phyloP scores from a whole-genome alignment of 1,140 invertebrate genomes.

The Drosophila lini region DNA sequence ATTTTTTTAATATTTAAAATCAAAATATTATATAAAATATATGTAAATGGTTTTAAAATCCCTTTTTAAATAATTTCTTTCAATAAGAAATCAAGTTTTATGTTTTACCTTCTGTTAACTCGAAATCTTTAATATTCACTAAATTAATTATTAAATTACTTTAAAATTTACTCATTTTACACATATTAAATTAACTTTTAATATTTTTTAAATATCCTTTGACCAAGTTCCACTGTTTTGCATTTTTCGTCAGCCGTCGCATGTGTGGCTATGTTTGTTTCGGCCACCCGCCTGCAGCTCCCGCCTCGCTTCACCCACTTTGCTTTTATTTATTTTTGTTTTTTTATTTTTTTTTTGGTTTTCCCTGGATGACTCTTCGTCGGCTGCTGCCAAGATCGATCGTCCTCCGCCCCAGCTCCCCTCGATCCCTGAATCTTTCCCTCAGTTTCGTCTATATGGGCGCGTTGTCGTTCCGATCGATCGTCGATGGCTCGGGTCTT shows the following conservation, averaged over 20 bases:
- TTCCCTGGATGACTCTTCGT: constrained; percentile 30
- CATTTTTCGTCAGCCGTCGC: constrained; percentile 22
- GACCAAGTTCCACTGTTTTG: constrained; percentile 21
- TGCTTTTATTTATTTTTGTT: constrained; percentile 29
- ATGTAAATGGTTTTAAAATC: too few relatives aligned
- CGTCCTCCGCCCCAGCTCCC: constrained; percentile 46
- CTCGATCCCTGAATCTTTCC: constrained; percentile 12
- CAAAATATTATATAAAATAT: too few relatives aligned
- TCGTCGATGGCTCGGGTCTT: constrained; percentile 65
- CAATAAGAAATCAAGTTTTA: neutral
- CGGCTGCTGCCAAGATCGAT: constrained; percentile 73
- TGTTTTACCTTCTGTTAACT: neutral
- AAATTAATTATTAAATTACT: neutral
- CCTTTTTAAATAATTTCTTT: too few relatives aligned
- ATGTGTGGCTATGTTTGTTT: constrained; percentile 54
- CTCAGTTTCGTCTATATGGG: constrained; percentile 60
- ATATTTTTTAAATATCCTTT: too few relatives aligned
- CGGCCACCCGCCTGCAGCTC: constrained; percentile 49
- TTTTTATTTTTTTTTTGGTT: neutral
- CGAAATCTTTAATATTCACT: neutral
- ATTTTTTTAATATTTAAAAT: neutral
- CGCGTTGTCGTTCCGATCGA: constrained; percentile 77
- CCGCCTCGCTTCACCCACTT: constrained; percentile 64
- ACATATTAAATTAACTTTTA: too few relatives aligned
- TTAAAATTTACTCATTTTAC: neutral